A percentile compares a stretch with the other conserved stretches of the same genome.
phyloP scores from a whole-genome alignment of 2,888 invertebrate genomes.

The Dendrolimus houi region DNA sequence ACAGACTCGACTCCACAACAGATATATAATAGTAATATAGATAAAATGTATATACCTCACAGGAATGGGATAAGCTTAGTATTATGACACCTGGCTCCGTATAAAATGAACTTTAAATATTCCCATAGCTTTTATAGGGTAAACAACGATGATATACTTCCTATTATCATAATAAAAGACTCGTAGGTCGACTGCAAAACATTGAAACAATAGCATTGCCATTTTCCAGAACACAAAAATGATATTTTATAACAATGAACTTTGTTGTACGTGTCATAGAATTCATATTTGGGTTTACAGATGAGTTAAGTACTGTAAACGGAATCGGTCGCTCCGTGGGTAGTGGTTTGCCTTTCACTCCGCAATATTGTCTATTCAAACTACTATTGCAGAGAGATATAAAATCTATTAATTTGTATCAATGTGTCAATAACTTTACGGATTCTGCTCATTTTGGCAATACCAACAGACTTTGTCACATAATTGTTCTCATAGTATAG shows the following conservation, averaged over 20 bases:
- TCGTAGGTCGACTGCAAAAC: constrained; percentile 16
- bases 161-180: constrained; percentile 18
- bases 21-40: too few relatives aligned
- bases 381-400: not conserved
- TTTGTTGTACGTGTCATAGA: constrained; percentile 22
- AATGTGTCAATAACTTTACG: too few relatives aligned
- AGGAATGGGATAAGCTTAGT: too few relatives aligned
- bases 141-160: constrained; percentile 14
- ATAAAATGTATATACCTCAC: too few relatives aligned
- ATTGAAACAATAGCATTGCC: constrained; percentile 27
- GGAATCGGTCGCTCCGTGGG: constrained; percentile 37
- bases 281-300: constrained; percentile 24
- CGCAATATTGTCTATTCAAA: constrained; percentile 24
- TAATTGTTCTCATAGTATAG: too few relatives aligned
- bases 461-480: too few relatives aligned
- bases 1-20: too few relatives aligned
- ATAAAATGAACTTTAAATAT: not conserved
- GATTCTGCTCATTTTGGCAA: too few relatives aligned
- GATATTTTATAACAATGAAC: constrained; percentile 17
- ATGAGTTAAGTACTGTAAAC: not conserved
- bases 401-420: too few relatives aligned
- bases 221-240: constrained; percentile 20
- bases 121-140: constrained; percentile 5
- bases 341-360: constrained; percentile 63
- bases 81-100: too few relatives aligned